Conservation (phyloP, 2,113 vertebrate genomes). For the Callipepla squamata region DNA sequence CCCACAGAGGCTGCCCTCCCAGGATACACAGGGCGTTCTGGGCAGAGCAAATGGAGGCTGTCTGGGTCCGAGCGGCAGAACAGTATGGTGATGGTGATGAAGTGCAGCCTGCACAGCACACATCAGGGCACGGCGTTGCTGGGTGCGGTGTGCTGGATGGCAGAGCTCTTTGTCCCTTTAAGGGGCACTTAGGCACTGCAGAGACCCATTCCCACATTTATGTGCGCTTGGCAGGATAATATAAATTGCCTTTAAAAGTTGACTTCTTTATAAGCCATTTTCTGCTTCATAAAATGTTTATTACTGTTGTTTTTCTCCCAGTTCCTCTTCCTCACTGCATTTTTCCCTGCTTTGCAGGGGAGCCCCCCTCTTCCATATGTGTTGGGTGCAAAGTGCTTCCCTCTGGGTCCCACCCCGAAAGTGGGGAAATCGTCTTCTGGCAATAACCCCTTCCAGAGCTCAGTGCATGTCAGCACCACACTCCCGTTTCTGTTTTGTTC, state of each 20-base stretch:
- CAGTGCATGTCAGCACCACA: background rate
- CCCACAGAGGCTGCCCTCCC: background rate
- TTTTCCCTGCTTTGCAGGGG: background rate
- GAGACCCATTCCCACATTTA: constrained; percentile 20
- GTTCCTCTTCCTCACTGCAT: constrained; percentile 3
- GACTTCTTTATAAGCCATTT: constrained; percentile 76
- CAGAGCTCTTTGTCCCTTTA: constrained; percentile 25
- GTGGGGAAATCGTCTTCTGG: background rate
- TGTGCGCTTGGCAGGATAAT: constrained; percentile 56
- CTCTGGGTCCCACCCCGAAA: background rate
- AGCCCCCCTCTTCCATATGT: background rate
- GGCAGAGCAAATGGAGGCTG: too few relatives aligned
- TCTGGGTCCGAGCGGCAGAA: background rate
- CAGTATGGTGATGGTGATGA: background rate
- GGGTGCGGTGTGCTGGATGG: background rate
- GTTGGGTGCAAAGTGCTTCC: background rate
- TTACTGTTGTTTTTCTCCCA: constrained; percentile 67
- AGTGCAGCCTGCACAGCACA: fast-evolving
- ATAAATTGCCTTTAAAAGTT: constrained; percentile 74
- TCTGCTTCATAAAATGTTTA: constrained; percentile 75
- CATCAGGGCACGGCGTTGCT: background rate
- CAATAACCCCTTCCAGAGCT: background rate
- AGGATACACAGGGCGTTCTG: background rate
- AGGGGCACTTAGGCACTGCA: background rate
- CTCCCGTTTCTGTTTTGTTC: background rate